These are phyloP conservation scores for Umimayanthus chanpuru DNA, from an alignment of 92 coral and sea anemone species.

Conservation along the genomic window DNA sequence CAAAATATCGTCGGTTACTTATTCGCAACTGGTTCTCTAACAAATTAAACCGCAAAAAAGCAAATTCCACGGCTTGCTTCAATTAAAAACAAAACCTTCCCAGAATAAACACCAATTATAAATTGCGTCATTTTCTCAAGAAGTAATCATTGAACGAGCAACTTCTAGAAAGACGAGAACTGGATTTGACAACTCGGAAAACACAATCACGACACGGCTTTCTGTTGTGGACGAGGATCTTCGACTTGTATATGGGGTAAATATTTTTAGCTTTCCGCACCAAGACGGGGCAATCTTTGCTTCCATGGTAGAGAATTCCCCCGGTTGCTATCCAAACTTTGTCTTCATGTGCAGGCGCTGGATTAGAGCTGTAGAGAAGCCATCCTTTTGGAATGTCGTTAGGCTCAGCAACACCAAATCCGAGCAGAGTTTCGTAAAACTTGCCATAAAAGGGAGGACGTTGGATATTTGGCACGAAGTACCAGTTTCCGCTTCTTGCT, in stretches of 20 bases:
- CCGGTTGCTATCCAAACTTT: slow-evolving; percentile 45
- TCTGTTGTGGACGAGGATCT: slow-evolving; percentile 23
- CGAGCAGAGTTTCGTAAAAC: slow-evolving; percentile 12
- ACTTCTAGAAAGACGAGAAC: slow-evolving; percentile 30
- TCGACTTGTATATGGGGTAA: slow-evolving; percentile 41
- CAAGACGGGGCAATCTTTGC: slow-evolving; percentile 36
- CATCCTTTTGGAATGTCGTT: slow-evolving; percentile 39
- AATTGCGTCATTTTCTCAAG: slow-evolving; percentile 11
- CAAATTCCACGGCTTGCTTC: not conserved
- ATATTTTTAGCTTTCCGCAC: slow-evolving; percentile 24
- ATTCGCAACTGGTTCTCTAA: too few relatives aligned
- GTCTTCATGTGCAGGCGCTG: slow-evolving; percentile 13
- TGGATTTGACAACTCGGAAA: not conserved
- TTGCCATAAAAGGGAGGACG: slow-evolving; percentile 41
- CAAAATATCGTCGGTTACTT: too few relatives aligned
- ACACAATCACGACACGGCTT: slow-evolving; percentile 42
- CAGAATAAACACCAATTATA: not conserved
- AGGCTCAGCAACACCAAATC: slow-evolving; percentile 14
- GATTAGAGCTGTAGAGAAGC: slow-evolving; percentile 19
- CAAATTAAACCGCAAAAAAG: not conserved
- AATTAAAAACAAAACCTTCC: not conserved
- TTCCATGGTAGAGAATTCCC: slow-evolving; percentile 21
- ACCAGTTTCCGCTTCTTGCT: not conserved
- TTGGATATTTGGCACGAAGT: slow-evolving; percentile 5
- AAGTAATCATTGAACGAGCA: slow-evolving; percentile 23